Percentiles rank a stretch among this genome's conserved stretches.
Conservation (phyloP, 2,797 vertebrate genomes). For the Halcyon badia region DNA sequence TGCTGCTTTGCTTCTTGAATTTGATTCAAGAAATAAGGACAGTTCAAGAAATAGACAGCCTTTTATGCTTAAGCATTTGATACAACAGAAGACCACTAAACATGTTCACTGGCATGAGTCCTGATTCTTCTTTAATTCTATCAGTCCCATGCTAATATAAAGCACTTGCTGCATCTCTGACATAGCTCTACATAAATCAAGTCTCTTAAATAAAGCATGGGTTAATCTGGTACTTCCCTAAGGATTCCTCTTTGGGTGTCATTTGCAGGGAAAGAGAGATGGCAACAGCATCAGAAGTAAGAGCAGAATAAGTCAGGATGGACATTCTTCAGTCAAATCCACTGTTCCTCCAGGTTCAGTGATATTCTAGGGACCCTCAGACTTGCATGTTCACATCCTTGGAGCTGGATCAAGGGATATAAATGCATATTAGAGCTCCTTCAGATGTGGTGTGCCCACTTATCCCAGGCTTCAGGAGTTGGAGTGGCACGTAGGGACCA, state of each 20-base stretch:
- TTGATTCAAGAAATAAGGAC: neutral
- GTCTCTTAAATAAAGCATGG: neutral
- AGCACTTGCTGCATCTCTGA: neutral
- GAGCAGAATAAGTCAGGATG: neutral
- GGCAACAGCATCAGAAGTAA: neutral
- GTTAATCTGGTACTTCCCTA: neutral
- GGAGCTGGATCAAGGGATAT: neutral
- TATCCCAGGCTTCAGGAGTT: neutral
- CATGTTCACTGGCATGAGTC: neutral
- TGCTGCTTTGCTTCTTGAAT: neutral
- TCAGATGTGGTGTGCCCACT: neutral
- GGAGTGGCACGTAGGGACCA: neutral
- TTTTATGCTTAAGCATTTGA: neutral
- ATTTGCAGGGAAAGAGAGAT: neutral
- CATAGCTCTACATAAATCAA: neutral
- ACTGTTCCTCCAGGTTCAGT: too few relatives aligned
- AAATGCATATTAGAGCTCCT: neutral
- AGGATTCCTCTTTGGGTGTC: neutral
- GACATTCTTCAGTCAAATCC: neutral
- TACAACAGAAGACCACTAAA: neutral
- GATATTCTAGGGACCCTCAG: neutral
- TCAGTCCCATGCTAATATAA: neutral
- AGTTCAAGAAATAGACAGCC: neutral
- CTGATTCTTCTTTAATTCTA: neutral
- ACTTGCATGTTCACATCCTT: neutral